phyloP scores from a whole-genome alignment of 2,888 invertebrate species.

The Lasioglossum vierecki region DNA sequence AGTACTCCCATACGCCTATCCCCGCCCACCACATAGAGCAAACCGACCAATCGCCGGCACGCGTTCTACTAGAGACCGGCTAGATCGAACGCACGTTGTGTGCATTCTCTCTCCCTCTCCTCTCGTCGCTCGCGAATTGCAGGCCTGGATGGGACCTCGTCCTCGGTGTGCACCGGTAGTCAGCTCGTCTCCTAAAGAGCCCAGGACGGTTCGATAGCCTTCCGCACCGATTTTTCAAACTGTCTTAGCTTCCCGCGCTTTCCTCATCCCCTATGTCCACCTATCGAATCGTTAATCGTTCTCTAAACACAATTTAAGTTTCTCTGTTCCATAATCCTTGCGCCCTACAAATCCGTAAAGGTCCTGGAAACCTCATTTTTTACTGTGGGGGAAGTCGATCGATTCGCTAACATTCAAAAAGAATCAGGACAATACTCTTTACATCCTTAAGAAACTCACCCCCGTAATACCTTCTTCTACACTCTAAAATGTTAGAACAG shows the following conservation, averaged over 20 bases:
- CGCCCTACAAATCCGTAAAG: not conserved
- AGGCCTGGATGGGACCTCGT: conserved; percentile 34
- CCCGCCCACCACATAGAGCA: conserved; percentile 79
- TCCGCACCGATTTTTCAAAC: not conserved
- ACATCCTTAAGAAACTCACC: too few species aligned
- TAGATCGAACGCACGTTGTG: conserved; percentile 63
- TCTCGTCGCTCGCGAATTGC: conserved; percentile 53
- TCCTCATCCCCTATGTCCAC: not conserved
- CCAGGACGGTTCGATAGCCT: conserved; percentile 19
- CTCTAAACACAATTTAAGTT: not conserved
- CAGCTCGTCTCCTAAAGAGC: conserved; percentile 28
- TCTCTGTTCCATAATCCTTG: not conserved
- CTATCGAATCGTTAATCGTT: not conserved
- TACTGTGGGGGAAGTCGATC: too few species aligned
- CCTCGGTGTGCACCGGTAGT: conserved; percentile 16
- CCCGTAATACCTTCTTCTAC: too few species aligned
- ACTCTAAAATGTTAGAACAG: too few species aligned
- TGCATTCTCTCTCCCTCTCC: conserved; percentile 48
- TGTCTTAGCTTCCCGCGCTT: not conserved
- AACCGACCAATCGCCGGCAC: conserved; percentile 77
- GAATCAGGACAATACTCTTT: not conserved
- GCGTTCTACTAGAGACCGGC: conserved; percentile 72
- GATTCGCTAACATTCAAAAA: not conserved
- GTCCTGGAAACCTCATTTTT: not conserved
- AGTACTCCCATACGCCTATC: conserved; percentile 77